These are phyloP conservation scores for Galerucella nymphaeae DNA, from an alignment of 2,888 invertebrate species.

Conservation along the genomic window DNA sequence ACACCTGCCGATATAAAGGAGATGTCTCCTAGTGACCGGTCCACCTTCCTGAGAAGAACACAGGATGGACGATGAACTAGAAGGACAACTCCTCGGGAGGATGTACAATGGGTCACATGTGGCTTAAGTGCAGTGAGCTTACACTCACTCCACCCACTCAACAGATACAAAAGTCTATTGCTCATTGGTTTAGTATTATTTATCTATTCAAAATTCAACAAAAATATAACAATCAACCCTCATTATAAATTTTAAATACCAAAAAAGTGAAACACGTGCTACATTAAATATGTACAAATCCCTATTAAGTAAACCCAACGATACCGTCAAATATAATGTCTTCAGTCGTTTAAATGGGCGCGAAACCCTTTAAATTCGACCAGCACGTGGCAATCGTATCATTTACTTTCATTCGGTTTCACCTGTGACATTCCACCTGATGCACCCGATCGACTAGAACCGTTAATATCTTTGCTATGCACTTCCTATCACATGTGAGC, in stretches of 20 bases:
- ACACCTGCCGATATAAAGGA: too few relatives aligned
- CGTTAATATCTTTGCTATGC: conserved; percentile 50
- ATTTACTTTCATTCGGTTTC: conserved; percentile 51
- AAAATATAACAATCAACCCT: too few relatives aligned
- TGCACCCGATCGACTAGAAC: conserved; percentile 52
- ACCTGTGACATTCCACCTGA: conserved; percentile 60
- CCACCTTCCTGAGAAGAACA: too few relatives aligned
- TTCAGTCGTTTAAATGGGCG: conserved; percentile 33
- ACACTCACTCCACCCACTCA: too few relatives aligned
- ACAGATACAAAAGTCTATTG: too few relatives aligned
- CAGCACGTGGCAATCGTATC: conserved; percentile 53
- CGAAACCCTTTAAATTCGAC: conserved; percentile 42
- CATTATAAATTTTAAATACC: not conserved
- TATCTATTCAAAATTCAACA: too few relatives aligned
- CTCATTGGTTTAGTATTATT: too few relatives aligned
- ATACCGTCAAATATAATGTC: conserved; percentile 6
- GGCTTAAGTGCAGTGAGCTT: too few relatives aligned
- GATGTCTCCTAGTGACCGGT: too few relatives aligned
- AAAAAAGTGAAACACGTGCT: not conserved
- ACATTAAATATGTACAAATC: not conserved
- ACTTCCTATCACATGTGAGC: conserved; percentile 42
- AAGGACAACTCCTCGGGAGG: too few relatives aligned
- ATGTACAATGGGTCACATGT: too few relatives aligned
- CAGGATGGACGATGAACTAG: too few relatives aligned
- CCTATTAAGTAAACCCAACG: not conserved